Evolutionary conservation across 2,888 invertebrate species (phyloP).

Genomic region (Apoda limacodes): DNA sequence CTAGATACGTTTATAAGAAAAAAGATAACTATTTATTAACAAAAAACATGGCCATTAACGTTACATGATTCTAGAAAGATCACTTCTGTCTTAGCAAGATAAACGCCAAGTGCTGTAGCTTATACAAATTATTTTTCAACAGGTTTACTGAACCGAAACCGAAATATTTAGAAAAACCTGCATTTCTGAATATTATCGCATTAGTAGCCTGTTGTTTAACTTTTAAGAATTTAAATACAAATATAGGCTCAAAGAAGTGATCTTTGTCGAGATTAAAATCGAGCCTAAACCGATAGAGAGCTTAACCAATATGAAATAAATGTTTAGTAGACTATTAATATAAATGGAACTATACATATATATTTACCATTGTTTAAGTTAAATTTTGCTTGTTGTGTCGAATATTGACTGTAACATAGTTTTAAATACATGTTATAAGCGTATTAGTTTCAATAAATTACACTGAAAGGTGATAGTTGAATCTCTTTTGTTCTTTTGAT

Average conservation of each 20-base stretch:
- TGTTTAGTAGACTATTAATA: slow-evolving; percentile 53
- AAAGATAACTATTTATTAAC: too few species aligned
- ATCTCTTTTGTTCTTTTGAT: slow-evolving; percentile 38
- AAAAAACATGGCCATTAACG: too few species aligned
- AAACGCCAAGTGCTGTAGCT: too few species aligned
- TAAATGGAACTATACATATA: slow-evolving; percentile 27
- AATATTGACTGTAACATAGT: slow-evolving; percentile 49
- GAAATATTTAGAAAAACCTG: slow-evolving; percentile 33
- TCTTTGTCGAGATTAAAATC: neutral
- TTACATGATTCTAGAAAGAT: too few species aligned
- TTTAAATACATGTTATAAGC: slow-evolving; percentile 40
- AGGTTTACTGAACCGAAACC: slow-evolving; percentile 16
- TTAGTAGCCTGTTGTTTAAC: slow-evolving; percentile 16
- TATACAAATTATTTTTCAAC: too few species aligned
- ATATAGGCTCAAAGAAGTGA: too few species aligned
- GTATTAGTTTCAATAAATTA: slow-evolving; percentile 29
- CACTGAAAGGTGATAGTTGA: slow-evolving; percentile 26
- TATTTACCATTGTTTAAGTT: slow-evolving; percentile 66
- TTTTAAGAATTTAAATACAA: too few species aligned
- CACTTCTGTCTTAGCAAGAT: too few species aligned
- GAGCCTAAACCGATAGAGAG: slow-evolving; percentile 66
- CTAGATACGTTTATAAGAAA: too few species aligned
- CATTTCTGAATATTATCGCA: slow-evolving; percentile 27
- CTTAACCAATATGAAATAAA: slow-evolving; percentile 60
- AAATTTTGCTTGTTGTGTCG: slow-evolving; percentile 58